phyloP scores from a whole-genome alignment of 2,888 invertebrate species.

The Andrena trimmerana region DNA sequence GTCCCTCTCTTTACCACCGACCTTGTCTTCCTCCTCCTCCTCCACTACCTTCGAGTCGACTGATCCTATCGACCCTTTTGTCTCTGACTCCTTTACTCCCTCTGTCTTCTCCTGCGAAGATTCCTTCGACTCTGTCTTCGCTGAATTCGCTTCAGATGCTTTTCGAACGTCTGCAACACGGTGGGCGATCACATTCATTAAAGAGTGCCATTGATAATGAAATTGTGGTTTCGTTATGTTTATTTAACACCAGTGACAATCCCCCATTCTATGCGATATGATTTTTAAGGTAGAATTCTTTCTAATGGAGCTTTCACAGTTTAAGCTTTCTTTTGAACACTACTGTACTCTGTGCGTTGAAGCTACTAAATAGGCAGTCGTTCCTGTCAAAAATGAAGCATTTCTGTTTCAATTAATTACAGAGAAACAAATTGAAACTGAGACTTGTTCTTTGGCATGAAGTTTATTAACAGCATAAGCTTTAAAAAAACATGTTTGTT shows the following conservation, averaged over 20 bases:
- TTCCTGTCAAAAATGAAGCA: no score
- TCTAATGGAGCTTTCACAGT: no score
- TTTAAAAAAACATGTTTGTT: no score
- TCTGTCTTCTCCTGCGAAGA: slow-evolving; percentile 35
- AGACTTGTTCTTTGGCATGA: no score
- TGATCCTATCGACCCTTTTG: slow-evolving; percentile 60
- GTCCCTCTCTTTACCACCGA: slow-evolving; percentile 81
- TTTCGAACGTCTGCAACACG: slow-evolving; percentile 52
- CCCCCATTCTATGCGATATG: no score
- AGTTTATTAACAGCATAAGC: no score
- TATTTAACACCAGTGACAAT: background rate
- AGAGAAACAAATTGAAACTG: no score
- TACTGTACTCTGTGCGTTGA: no score
- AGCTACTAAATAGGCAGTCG: no score
- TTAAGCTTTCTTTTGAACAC: no score
- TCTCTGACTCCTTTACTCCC: slow-evolving; percentile 53
- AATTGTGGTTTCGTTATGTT: background rate
- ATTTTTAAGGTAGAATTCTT: no score
- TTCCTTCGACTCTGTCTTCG: slow-evolving; percentile 48
- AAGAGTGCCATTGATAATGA: background rate
- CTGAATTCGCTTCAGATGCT: slow-evolving; percentile 33
- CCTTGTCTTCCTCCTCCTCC: slow-evolving; percentile 83
- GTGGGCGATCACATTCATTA: background rate
- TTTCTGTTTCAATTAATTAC: no score
- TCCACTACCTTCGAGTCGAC: slow-evolving; percentile 52